Conservation (phyloP, 1,140 invertebrate genomes). For the Pogonomyrmex barbatus region DNA sequence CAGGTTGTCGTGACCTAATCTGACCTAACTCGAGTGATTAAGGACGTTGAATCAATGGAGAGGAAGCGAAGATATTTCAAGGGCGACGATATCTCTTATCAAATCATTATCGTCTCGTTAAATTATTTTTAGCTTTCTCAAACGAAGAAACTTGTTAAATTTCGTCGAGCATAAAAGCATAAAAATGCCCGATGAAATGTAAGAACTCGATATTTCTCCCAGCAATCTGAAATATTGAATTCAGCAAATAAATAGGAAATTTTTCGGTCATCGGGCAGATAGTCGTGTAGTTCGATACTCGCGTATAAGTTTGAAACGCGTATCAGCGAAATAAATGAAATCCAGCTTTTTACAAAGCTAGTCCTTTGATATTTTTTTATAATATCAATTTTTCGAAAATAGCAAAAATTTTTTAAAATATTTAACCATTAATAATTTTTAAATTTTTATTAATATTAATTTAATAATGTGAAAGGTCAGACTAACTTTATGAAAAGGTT, state of each 20-base stretch:
- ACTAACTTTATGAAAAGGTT: background rate
- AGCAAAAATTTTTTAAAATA: background rate
- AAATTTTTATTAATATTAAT: background rate
- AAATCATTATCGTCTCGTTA: conserved; percentile 37
- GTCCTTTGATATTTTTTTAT: background rate
- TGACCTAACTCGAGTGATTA: conserved; percentile 61
- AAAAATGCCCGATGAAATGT: background rate
- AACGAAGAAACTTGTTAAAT: conserved; percentile 2
- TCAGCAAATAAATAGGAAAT: conserved; percentile 18
- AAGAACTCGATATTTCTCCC: background rate
- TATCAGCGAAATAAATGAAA: background rate
- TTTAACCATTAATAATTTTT: background rate
- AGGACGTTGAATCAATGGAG: conserved; percentile 48
- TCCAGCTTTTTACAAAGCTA: background rate
- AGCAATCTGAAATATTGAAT: conserved; percentile 39
- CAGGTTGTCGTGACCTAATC: conserved; percentile 66
- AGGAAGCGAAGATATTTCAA: background rate
- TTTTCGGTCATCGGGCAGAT: conserved; percentile 17
- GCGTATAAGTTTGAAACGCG: background rate
- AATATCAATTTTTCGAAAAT: background rate
- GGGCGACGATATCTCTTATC: conserved; percentile 6
- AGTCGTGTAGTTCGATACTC: background rate
- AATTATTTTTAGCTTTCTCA: background rate
- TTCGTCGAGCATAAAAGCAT: background rate
- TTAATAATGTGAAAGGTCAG: background rate